These are phyloP conservation scores for Oncorhynchus kisutch DNA, from an alignment of 2,113 vertebrate species.

Conservation along the genomic window DNA sequence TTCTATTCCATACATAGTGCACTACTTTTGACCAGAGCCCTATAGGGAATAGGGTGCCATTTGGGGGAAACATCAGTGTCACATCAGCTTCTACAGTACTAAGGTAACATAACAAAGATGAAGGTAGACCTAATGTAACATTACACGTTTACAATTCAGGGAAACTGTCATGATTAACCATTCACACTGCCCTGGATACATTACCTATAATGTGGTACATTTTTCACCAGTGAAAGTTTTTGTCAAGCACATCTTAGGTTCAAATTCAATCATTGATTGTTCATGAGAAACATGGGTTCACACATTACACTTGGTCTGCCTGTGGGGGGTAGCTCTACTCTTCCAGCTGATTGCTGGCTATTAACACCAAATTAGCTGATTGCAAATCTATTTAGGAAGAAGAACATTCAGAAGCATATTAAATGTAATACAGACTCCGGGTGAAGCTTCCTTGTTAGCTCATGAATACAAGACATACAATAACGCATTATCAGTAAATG, in stretches of 20 bases:
- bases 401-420: no score
- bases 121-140: neutral
- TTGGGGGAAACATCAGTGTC: neutral
- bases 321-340: no score
- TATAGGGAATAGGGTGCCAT: no score
- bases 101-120: no score
- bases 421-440: no score
- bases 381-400: no score
- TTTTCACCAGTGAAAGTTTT: neutral
- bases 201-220: neutral
- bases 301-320: no score
- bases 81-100: neutral
- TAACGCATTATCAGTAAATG: slow-evolving; percentile 4
- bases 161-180: neutral
- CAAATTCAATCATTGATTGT: neutral
- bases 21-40: no score
- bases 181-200: neutral
- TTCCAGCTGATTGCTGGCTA: no score
- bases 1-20: no score
- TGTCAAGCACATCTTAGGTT: neutral
- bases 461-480: slow-evolving; percentile 12
- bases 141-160: neutral
- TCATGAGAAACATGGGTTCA: neutral
- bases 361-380: no score
- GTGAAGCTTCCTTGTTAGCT: no score